phyloP scores from a whole-genome alignment of 2,113 vertebrate species.

The Conger conger region DNA sequence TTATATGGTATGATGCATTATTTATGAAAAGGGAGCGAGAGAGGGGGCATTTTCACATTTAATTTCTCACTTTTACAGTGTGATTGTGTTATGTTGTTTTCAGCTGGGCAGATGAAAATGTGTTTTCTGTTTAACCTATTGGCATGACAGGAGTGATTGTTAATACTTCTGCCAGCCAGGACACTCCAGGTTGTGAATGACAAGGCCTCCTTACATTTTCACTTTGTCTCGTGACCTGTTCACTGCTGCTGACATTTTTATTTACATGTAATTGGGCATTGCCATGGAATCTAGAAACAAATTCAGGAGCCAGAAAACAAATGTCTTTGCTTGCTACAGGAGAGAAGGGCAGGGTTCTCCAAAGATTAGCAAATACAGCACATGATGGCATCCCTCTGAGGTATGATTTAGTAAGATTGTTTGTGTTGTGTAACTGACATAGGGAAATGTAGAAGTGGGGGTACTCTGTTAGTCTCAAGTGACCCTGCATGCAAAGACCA shows the following conservation, averaged over 20 bases:
- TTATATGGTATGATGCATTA: not conserved
- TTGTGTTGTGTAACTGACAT: not conserved
- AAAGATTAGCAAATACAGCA: not conserved
- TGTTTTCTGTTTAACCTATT: not conserved
- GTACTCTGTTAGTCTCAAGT: not conserved
- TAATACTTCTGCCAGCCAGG: not conserved
- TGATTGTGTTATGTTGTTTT: not conserved
- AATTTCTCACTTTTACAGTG: not conserved
- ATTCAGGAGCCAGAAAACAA: not conserved
- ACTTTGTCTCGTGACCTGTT: not conserved
- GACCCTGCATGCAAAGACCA: not conserved
- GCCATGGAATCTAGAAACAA: constrained; percentile 16
- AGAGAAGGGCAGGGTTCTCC: not conserved
- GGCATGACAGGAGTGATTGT: constrained; percentile 6
- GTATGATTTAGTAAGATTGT: not conserved
- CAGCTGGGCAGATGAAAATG: constrained; percentile 18
- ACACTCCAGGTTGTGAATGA: constrained; percentile 1
- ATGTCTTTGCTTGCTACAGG: not conserved
- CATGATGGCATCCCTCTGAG: not conserved
- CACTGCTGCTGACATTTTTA: not conserved
- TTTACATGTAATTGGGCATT: constrained; percentile 4
- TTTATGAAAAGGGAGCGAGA: not conserved
- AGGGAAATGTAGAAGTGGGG: not conserved
- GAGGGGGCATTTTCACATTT: not conserved
- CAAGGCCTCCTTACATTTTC: not conserved